Conservation (phyloP, 2,797 vertebrate genomes). For the Sebastes cheni region DNA sequence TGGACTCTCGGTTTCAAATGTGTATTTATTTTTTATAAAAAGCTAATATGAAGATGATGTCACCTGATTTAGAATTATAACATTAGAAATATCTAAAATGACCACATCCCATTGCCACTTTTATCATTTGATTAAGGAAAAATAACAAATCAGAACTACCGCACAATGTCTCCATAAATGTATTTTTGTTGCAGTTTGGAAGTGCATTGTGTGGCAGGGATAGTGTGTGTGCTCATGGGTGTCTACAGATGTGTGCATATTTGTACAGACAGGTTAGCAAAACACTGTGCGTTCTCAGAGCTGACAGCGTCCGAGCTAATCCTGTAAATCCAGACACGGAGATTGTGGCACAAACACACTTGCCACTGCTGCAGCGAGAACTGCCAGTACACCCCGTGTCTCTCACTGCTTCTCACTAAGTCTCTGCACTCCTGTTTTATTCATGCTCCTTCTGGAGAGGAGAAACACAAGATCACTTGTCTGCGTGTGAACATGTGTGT, state of each 20-base stretch:
- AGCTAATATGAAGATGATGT: background rate
- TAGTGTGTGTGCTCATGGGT: background rate
- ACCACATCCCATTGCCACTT: background rate
- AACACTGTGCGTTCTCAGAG: constrained; percentile 39
- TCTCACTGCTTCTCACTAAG: constrained; percentile 50
- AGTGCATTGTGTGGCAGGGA: background rate
- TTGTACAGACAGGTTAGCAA: constrained; percentile 44
- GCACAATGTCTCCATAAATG: background rate
- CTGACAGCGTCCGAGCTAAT: constrained; percentile 61
- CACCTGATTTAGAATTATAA: background rate
- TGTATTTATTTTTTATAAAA: background rate
- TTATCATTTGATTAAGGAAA: background rate
- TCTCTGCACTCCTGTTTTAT: constrained; percentile 74
- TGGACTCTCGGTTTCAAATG: background rate
- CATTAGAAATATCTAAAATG: background rate
- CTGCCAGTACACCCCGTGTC: constrained; percentile 36
- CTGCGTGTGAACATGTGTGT: constrained; percentile 33
- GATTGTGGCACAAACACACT: constrained; percentile 61
- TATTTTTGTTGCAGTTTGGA: background rate
- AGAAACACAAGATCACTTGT: constrained; percentile 58
- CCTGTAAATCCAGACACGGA: constrained; percentile 66
- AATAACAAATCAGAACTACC: background rate
- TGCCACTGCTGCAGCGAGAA: constrained; percentile 53
- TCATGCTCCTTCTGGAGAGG: constrained; percentile 70
- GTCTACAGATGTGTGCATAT: constrained; percentile 1